A percentile compares a stretch with the other conserved stretches of the same genome.
These are phyloP conservation scores for Syrrhaptes paradoxus DNA, from an alignment of 2,113 vertebrate genomes.

Conservation along the genomic window DNA sequence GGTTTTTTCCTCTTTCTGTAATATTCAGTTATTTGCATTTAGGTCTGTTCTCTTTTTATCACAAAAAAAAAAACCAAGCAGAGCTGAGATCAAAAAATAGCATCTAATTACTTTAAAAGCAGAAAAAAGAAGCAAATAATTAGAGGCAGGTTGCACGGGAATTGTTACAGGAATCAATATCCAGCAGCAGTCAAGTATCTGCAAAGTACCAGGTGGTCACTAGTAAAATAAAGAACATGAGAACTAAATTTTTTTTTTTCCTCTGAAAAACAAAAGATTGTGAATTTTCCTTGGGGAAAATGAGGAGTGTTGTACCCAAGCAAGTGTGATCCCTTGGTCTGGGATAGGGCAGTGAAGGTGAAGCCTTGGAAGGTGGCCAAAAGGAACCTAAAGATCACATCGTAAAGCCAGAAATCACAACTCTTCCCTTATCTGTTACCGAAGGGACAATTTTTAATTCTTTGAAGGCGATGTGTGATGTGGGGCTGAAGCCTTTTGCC, in stretches of 20 bases:
- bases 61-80: neutral
- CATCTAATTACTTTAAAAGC: neutral
- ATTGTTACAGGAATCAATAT: neutral
- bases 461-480: neutral
- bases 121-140: neutral
- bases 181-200: neutral
- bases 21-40: neutral
- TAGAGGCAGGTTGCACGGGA: neutral
- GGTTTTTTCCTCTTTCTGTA: neutral
- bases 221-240: neutral
- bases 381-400: neutral
- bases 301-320: neutral
- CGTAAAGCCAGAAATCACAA: too few species aligned
- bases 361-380: neutral
- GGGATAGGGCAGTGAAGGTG: neutral
- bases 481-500: neutral
- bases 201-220: slow-evolving; percentile 23
- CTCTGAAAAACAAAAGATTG: neutral
- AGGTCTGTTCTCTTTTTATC: neutral
- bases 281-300: neutral
- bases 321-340: accelerated
- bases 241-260: neutral
- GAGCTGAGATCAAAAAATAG: neutral
- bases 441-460: neutral
- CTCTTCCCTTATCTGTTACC: neutral